Base-by-base conservation (phyloP, 2,797 vertebrate genomes). In the Pelodytes ibericus region DNA sequence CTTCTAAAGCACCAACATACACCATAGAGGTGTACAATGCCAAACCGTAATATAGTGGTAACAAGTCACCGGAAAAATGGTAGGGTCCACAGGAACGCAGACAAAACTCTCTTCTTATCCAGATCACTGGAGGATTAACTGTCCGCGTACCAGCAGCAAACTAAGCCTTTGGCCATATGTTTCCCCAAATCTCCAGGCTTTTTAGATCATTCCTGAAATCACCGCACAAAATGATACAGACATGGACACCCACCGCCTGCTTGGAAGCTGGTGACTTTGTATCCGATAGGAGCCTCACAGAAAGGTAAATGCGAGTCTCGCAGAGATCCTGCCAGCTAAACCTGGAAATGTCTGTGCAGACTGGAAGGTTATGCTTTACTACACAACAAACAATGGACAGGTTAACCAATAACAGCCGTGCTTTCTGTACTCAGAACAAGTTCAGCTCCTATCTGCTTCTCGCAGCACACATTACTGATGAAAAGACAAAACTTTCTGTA, bases 391-490 rank as follows among this genome's bases (percentile, higher is more conserved):
- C 75, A 64, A 30, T 72, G 29, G 20, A n/a, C 3, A 2, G 2
- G 51, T 15, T 15, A 29, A 27, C 62, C 75, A 78, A 67, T 78
- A 27, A 25, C 15, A 39, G 29, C 53, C 0, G 13, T 16, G 18
- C 30, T 60, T 60, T 67, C 39, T 53, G 63, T 56, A 33, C 58
- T 29, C 53, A 39, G 67, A 78, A 78, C 75, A 33, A 39, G 75
- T 67, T 57, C 26, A 29, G 39, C 70, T 9, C 58, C 75, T 71
- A 25, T 39, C 26, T 16, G 24, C 15, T 24, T 39, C 16, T n/a
- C 13, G 11, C 71, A 24, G 16, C 56, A 31, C 5, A 67, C 4
- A n/a, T n/a, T n/a, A n/a, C n/a, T n/a, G n/a, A n/a, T n/a, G n/a
- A n/a, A n/a, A n/a, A 66, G 53, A 18, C 2, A 59, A 36, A 31